Evolutionary conservation across 2,797 vertebrate genomes (phyloP).

Genomic region (Lacerta bilineata): DNA sequence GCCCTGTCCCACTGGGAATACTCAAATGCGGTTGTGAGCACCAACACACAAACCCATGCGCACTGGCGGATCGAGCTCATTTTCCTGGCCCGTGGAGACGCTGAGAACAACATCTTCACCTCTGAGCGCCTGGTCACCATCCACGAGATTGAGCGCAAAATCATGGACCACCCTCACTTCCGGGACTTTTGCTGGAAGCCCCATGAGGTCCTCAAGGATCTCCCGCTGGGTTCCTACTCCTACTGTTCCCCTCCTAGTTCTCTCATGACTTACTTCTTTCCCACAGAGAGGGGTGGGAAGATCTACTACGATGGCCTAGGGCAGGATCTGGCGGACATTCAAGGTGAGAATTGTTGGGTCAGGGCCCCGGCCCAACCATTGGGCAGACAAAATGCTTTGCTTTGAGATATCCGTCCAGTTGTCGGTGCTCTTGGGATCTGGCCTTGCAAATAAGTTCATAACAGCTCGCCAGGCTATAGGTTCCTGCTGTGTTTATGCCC

Average conservation of each 20-base stretch:
- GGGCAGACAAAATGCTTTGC: no score
- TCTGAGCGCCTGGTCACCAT: conserved; percentile 92
- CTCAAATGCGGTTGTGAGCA: conserved; percentile 67
- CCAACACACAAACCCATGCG: conserved; percentile 92
- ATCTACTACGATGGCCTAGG: conserved; percentile 98
- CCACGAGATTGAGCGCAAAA: conserved; percentile 90
- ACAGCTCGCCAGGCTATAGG: no score
- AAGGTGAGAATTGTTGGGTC: conserved; percentile 80
- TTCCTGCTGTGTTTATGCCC: no score
- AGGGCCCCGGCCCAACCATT: not conserved
- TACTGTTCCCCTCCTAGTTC: conserved; percentile 98
- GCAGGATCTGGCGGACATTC: conserved; percentile 95
- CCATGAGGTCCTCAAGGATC: conserved; percentile 91
- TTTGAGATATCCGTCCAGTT: not conserved
- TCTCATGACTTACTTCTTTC: conserved; percentile 96
- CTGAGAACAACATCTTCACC: conserved; percentile 94
- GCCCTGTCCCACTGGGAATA: conserved; percentile 77
- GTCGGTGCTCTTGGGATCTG: not conserved
- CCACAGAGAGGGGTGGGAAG: conserved; percentile 93
- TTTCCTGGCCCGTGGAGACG: conserved; percentile 91
- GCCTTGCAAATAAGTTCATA: no score
- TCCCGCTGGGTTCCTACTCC: conserved; percentile 92
- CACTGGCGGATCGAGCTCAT: conserved; percentile 97
- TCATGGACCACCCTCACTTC: conserved; percentile 96
- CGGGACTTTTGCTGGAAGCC: conserved; percentile 98